These are phyloP conservation scores for Brachyopa scutellaris DNA, from an alignment of 2,888 invertebrate species.

Conservation along the genomic window DNA sequence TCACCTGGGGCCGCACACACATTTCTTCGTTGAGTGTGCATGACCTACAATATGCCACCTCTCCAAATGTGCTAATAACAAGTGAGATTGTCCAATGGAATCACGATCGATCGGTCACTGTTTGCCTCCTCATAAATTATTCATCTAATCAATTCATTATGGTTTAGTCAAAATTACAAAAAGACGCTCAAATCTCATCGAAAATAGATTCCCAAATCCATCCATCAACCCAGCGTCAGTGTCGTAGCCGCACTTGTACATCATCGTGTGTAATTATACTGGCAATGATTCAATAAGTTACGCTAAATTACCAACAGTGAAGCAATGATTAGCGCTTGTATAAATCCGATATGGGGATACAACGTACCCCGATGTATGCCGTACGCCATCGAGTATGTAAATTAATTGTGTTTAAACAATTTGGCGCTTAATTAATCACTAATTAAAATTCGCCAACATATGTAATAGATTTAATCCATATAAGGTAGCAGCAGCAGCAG, in stretches of 20 bases:
- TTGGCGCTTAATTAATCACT: constrained; percentile 61
- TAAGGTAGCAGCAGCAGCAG: constrained; percentile 2
- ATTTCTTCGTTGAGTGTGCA: no score
- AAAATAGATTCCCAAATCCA: constrained; percentile 30
- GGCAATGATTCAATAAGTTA: constrained; percentile 62
- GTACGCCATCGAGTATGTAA: constrained; percentile 15
- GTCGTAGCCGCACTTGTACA: no score
- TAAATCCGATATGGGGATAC: background rate
- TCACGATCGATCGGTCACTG: no score
- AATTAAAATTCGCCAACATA: constrained; percentile 56
- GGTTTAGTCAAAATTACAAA: no score
- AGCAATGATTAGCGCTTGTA: constrained; percentile 39
- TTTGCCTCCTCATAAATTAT: no score
- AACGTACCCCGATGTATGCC: background rate
- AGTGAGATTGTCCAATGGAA: no score
- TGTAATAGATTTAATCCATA: constrained; percentile 35
- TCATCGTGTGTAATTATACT: constrained; percentile 33
- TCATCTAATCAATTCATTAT: no score
- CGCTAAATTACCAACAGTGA: constrained; percentile 35
- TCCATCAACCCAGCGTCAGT: constrained; percentile 36
- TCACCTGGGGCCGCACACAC: no score
- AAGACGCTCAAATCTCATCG: no score
- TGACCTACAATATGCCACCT: no score
- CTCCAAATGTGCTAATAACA: no score
- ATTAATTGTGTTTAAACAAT: constrained; percentile 50